A percentile compares a stretch with the other conserved stretches of the same genome.
These are phyloP conservation scores for Sinocyclocheilus maitianheensis DNA, from an alignment of 2,113 vertebrate genomes.

Conservation along the genomic window DNA sequence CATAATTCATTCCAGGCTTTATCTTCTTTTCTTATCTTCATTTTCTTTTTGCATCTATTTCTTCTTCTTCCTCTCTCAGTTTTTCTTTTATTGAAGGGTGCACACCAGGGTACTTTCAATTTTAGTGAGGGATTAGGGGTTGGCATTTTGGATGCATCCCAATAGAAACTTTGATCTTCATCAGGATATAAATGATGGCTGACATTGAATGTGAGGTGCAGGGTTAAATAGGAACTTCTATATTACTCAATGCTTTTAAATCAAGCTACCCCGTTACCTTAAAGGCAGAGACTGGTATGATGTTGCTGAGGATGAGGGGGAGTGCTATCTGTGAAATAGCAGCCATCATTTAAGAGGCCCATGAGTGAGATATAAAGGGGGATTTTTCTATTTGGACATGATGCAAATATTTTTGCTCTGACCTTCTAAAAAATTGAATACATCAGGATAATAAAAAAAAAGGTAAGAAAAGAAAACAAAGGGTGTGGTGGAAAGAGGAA, in stretches of 20 bases:
- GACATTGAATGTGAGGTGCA: background rate
- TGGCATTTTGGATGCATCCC: constrained; percentile 52
- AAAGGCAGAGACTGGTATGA: background rate
- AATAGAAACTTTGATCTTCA: constrained; percentile 39
- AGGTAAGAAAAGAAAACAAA: background rate
- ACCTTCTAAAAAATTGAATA: background rate
- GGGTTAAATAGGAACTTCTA: background rate
- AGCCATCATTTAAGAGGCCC: background rate
- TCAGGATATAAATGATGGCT: background rate
- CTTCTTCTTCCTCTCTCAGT: constrained; percentile 37
- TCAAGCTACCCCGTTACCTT: constrained; percentile 1
- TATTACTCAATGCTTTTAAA: background rate
- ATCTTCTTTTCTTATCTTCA: constrained; percentile 49
- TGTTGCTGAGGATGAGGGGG: background rate
- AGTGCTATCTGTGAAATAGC: background rate
- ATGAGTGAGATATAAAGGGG: background rate
- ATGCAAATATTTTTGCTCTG: background rate
- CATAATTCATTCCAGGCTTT: constrained; percentile 72
- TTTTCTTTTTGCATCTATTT: constrained; percentile 51
- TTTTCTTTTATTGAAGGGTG: constrained; percentile 29
- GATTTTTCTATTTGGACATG: background rate
- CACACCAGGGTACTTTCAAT: constrained; percentile 10
- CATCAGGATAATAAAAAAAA: background rate
- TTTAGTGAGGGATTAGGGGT: constrained; percentile 3
- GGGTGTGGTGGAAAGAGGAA: background rate